Evolutionary conservation across 2,113 vertebrate species (phyloP).

Genomic region (Gobio gobio): DNA sequence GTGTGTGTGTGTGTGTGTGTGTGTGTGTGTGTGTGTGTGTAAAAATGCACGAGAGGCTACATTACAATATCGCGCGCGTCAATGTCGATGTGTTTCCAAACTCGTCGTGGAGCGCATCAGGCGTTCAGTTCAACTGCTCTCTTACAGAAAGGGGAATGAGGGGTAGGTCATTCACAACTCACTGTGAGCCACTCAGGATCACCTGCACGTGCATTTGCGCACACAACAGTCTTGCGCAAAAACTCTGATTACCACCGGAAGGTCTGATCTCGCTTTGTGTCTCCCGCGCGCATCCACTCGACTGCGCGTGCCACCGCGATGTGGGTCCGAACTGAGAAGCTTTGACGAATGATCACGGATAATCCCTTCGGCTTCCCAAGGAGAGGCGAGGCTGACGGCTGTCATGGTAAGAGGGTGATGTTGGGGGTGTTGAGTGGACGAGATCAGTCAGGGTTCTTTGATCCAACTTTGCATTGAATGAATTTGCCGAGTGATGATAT

Average conservation of each 20-base stretch:
- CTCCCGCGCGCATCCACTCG: conserved; percentile 1
- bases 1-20: not conserved
- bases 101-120: not conserved
- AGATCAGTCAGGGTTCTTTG: not conserved
- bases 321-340: conserved; percentile 31
- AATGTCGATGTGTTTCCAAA: not conserved
- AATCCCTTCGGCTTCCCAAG: not conserved
- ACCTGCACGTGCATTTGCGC: conserved; percentile 15
- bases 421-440: not conserved
- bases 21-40: not conserved
- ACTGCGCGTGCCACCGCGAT: conserved; percentile 1
- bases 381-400: conserved; percentile 18
- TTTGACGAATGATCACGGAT: conserved; percentile 22
- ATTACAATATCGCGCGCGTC: not conserved
- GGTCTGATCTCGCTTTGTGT: not conserved
- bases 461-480: not conserved
- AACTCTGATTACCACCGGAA: not conserved
- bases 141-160: not conserved
- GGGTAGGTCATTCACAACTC: conserved; percentile 18
- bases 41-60: not conserved
- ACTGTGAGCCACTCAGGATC: not conserved
- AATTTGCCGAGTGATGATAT: not conserved
- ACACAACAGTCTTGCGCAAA: not conserved
- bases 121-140: not conserved
- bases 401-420: conserved; percentile 16